Conservation (phyloP, 2,888 invertebrate genomes). For the Brachyptera risi region DNA sequence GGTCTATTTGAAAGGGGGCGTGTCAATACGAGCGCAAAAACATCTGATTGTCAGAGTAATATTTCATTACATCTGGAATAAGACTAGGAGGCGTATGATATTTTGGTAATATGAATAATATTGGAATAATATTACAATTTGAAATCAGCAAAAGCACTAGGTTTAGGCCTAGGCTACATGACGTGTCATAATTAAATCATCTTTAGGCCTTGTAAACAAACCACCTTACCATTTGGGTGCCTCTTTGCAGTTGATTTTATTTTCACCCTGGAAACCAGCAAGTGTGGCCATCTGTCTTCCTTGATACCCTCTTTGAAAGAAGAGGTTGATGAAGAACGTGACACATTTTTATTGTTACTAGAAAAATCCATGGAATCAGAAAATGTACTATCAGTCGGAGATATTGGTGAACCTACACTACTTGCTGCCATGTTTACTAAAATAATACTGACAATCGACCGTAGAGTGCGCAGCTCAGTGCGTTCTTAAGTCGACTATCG, state of each 20-base stretch:
- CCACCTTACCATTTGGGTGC: neutral
- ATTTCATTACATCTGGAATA: no score
- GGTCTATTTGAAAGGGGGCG: no score
- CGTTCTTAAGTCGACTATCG: no score
- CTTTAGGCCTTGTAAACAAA: constrained; percentile 7
- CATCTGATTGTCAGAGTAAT: no score
- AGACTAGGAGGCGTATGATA: no score
- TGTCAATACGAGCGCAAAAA: no score
- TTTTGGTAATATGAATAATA: no score
- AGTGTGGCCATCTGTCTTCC: constrained; percentile 48
- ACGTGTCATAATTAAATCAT: no score
- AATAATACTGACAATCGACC: constrained; percentile 4
- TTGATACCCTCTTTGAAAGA: constrained; percentile 52
- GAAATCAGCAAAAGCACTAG: no score
- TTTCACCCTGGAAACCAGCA: constrained; percentile 25
- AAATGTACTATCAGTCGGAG: constrained; percentile 42
- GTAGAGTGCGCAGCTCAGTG: no score
- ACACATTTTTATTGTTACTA: constrained; percentile 45
- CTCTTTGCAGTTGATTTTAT: neutral
- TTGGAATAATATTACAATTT: no score
- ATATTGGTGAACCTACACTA: constrained; percentile 43
- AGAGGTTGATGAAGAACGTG: constrained; percentile 54
- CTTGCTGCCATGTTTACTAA: constrained; percentile 43
- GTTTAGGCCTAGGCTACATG: no score
- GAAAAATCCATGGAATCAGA: constrained; percentile 26